Evolutionary conservation across 2,888 invertebrate species (phyloP), one percentile per base, ranked within the genome.

Genomic region (Drosophila histrio): DNA sequence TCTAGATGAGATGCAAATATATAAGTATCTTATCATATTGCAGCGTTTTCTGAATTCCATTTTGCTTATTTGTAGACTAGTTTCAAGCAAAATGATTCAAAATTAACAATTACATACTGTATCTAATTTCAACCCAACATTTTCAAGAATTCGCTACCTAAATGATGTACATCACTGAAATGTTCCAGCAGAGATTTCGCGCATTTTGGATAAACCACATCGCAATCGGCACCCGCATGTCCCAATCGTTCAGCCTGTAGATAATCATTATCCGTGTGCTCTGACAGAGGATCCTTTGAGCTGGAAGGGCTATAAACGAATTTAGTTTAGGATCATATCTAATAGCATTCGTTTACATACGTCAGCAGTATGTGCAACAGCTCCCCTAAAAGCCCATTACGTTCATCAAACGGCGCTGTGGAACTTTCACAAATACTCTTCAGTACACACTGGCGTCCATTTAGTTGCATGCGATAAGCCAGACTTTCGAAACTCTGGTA

Each of bases 401-500:
- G 94, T 85, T 94, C 93, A 79, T 94, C 94, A 83, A 96, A 94
- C 49, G 95, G 94, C 53, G 93, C 93, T 87, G 94, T 93, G 0
- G 96, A 94, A 13, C 94, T 93, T 91, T 96, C 96, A 89, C 96
- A 96, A 88, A 96, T 95, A 79, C 95, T 94, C 88, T 95, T 94
- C 73, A 96, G 92, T 77, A 96, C 91, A 92, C 96, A 96, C 39
- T 94, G 94, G 72, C 95, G 93, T 15, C 95, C 95, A 65, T 94
- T 92, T 72, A 94, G 93, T 11, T 95, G 94, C 90, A 94, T 93
- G 85, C 95, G 88, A 2, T 59, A 56, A 1, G 88, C 90, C 19
- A 91, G 39, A 0, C 72, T 77, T 36, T 91, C 90, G 28, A 91
- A 77, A 3, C 77, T 84, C 26, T 89, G 88, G 57, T 91, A 91